These are phyloP conservation scores for Stegana nigrithorax DNA, from an alignment of 2,888 invertebrate species.

Conservation along the genomic window DNA sequence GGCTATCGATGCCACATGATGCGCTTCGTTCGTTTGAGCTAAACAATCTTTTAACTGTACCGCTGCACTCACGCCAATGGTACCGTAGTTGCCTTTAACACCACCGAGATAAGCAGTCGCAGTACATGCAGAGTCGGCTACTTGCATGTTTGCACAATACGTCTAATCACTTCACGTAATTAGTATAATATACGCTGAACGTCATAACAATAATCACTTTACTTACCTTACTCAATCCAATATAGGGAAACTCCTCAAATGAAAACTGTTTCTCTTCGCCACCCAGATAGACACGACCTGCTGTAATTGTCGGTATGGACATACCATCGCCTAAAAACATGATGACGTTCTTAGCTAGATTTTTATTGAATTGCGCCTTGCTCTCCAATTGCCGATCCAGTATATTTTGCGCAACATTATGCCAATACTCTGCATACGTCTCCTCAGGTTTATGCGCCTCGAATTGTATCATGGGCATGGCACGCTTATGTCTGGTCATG, in stretches of 20 bases:
- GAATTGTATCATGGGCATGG: conserved; percentile 62
- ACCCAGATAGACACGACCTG: conserved; percentile 81
- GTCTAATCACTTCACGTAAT: no score
- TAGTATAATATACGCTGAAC: no score
- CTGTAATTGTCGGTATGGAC: conserved; percentile 85
- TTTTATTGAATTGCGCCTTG: conserved; percentile 59
- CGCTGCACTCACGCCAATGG: conserved; percentile 79
- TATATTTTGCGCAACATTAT: conserved; percentile 67
- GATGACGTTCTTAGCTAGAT: conserved; percentile 73
- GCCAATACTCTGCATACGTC: conserved; percentile 69
- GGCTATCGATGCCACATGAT: conserved; percentile 77
- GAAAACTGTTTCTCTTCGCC: conserved; percentile 81
- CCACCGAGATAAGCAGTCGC: conserved; percentile 85
- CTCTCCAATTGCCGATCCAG: conserved; percentile 65
- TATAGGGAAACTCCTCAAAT: conserved; percentile 82
- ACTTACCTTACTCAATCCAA: conserved; percentile 84
- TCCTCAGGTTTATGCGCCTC: conserved; percentile 54
- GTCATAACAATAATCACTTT: no score
- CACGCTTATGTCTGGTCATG: conserved; percentile 48
- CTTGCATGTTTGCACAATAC: conserved; percentile 82
- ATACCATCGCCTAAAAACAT: conserved; percentile 87
- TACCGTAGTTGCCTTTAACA: conserved; percentile 82
- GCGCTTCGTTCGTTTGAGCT: conserved; percentile 71
- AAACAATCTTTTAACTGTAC: conserved; percentile 76
- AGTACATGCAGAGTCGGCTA: conserved; percentile 87